These are phyloP conservation scores for Mionectes olivaceus DNA, from an alignment of 2,797 vertebrate genomes.

Conservation along the genomic window DNA sequence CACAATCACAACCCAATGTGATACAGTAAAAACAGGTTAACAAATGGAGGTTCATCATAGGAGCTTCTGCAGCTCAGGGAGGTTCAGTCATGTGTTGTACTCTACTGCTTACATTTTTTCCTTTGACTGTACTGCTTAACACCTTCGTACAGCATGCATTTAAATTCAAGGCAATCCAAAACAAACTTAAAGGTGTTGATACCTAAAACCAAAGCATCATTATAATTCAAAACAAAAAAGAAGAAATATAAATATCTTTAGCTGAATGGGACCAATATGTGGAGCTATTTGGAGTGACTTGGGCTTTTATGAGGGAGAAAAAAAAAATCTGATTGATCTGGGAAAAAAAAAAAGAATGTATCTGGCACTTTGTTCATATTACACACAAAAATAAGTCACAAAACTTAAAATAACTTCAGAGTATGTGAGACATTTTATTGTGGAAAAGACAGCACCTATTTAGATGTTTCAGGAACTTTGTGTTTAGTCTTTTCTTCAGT, in stretches of 20 bases:
- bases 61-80: not conserved
- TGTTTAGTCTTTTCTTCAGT: constrained; percentile 17
- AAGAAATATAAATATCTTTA: not conserved
- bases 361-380: not conserved
- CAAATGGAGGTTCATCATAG: not conserved
- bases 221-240: not conserved
- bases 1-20: not conserved
- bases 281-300: not conserved
- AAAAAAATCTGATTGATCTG: not conserved
- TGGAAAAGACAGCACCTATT: constrained; percentile 12
- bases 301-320: not conserved
- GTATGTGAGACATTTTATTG: not conserved
- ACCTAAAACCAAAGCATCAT: not conserved
- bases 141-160: not conserved
- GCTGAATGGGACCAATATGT: not conserved
- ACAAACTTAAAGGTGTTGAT: not conserved
- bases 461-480: not conserved
- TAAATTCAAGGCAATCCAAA: not conserved
- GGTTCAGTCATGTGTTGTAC: not conserved
- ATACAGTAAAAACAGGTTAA: not conserved
- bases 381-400: not conserved
- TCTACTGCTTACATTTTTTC: not conserved
- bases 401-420: not conserved
- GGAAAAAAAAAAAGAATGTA: not conserved
- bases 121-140: not conserved